Conservation (phyloP, 2,113 vertebrate species). For the Plotosus lineatus region DNA sequence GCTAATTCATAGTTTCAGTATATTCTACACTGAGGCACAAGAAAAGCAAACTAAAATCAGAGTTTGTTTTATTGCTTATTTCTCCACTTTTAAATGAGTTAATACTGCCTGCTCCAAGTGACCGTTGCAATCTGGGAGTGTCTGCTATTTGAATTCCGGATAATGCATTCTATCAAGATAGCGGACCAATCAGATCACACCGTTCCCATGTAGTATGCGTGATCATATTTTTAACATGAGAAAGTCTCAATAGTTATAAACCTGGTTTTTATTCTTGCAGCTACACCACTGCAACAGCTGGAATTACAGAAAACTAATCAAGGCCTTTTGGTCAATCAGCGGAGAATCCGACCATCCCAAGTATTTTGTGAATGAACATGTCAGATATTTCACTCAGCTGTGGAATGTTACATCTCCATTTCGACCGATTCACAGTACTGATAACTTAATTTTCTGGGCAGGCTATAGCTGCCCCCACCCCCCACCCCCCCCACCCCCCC, state of each 20-base stretch:
- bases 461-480: background rate
- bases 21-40: too few relatives aligned
- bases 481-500: too few relatives aligned
- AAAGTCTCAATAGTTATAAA: background rate
- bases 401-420: conserved; percentile 9
- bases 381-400: background rate
- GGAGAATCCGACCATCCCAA: background rate
- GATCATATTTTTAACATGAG: background rate
- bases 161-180: too few relatives aligned
- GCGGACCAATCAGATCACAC: too few relatives aligned
- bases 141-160: too few relatives aligned
- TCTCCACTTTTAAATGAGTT: too few relatives aligned
- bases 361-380: background rate
- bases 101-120: too few relatives aligned
- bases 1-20: too few relatives aligned
- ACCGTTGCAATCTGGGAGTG: too few relatives aligned
- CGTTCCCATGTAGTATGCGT: too few relatives aligned
- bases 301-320: background rate
- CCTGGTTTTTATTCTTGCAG: background rate
- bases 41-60: too few relatives aligned
- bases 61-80: too few relatives aligned
- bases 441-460: conserved; percentile 45
- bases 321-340: background rate
- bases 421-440: background rate
- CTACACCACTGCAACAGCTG: background rate